These are phyloP conservation scores for Lepidurus apus DNA, from an alignment of 1,140 invertebrate species.

Conservation along the genomic window DNA sequence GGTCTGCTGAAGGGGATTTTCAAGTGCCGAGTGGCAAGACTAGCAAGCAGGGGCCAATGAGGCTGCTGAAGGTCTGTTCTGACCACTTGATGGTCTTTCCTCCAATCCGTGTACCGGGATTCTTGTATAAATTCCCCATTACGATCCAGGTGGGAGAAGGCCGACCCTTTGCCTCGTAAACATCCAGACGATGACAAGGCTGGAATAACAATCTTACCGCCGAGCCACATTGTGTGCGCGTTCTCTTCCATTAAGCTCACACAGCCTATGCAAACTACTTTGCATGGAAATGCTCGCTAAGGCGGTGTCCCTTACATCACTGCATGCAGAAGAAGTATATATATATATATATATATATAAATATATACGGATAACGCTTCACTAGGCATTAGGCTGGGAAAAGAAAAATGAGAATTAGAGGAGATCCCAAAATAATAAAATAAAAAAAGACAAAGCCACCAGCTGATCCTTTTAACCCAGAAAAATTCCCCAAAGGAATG, in stretches of 20 bases:
- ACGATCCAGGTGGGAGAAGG: constrained; percentile 20
- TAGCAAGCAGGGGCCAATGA: constrained; percentile 1
- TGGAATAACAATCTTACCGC: constrained; percentile 19
- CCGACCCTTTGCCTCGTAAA: constrained; percentile 20
- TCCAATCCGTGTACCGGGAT: constrained; percentile 14
- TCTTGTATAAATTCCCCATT: constrained; percentile 20
- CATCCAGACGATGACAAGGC: constrained; percentile 17
- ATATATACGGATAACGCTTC: no score
- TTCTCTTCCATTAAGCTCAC: constrained; percentile 9
- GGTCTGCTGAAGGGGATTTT: constrained; percentile 27
- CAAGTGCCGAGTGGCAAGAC: constrained; percentile 20
- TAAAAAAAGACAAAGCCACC: no score
- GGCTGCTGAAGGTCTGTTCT: constrained; percentile 12
- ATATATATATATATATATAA: no score
- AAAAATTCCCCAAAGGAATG: no score
- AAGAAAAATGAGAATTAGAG: no score
- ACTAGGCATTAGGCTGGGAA: no score
- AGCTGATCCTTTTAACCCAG: no score
- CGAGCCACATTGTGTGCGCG: constrained; percentile 20
- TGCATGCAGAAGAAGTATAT: no score
- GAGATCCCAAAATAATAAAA: no score
- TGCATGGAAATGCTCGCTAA: background rate
- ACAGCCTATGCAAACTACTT: constrained; percentile 8
- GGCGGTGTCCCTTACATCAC: background rate
- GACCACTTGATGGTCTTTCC: constrained; percentile 21